Conservation (phyloP, 1,140 invertebrate genomes). For the Tetramorium simillimum region DNA sequence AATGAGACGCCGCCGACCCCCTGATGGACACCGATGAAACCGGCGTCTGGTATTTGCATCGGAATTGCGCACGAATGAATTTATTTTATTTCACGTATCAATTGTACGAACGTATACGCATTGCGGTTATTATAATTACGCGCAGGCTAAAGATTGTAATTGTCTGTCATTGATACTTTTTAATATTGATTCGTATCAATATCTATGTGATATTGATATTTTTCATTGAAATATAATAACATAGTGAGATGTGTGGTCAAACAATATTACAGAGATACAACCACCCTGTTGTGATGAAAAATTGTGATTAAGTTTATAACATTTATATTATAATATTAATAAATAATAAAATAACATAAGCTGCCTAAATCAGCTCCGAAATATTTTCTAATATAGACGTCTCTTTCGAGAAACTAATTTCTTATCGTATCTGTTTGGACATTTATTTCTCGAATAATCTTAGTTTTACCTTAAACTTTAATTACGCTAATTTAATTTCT, state of each 20-base stretch:
- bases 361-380: background rate
- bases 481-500: background rate
- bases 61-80: background rate
- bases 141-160: background rate
- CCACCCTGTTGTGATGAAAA: background rate
- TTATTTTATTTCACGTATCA: background rate
- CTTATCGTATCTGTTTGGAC: background rate
- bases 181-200: background rate
- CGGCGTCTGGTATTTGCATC: constrained; percentile 9
- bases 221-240: background rate
- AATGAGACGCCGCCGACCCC: background rate
- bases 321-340: background rate
- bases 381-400: background rate
- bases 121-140: background rate
- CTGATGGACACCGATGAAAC: constrained; percentile 42
- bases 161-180: background rate
- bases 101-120: background rate
- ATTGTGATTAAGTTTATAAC: background rate
- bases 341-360: background rate
- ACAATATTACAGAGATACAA: background rate
- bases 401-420: background rate
- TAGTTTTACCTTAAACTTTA: background rate
- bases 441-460: background rate
- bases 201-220: background rate
- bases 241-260: background rate